Conservation (phyloP, 1,140 invertebrate species). For the Oreohelix idahoensis region DNA sequence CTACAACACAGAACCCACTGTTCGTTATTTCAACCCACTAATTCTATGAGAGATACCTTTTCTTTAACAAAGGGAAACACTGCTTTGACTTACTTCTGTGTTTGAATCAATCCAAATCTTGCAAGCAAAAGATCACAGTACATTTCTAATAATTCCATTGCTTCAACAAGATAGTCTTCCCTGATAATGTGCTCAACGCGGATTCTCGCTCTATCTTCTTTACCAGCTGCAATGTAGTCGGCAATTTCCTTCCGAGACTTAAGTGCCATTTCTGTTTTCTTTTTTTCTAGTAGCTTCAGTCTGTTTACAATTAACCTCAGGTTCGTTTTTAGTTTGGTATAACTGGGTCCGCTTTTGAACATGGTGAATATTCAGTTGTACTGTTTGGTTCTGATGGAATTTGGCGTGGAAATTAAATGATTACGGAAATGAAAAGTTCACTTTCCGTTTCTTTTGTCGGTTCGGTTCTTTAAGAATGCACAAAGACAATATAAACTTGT, state of each 20-base stretch:
- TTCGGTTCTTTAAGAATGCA: too few relatives aligned
- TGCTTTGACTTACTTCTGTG: constrained; percentile 86
- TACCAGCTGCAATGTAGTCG: constrained; percentile 87
- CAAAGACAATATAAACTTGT: too few relatives aligned
- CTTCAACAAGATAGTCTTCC: constrained; percentile 99
- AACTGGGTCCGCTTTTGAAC: constrained; percentile 67
- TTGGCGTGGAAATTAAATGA: too few relatives aligned
- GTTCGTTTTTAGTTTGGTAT: constrained; percentile 94
- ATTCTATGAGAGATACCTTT: too few relatives aligned
- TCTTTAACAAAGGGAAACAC: too few relatives aligned
- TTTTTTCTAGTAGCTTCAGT: constrained; percentile 96
- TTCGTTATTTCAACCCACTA: too few relatives aligned
- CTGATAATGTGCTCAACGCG: constrained; percentile 98
- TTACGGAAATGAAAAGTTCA: too few relatives aligned
- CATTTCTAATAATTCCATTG: constrained; percentile 99
- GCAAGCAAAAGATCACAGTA: constrained; percentile 98
- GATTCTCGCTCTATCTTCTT: constrained; percentile 93
- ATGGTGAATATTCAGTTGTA: constrained; percentile 41
- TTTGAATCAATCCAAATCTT: constrained; percentile 95
- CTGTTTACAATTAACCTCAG: constrained; percentile 91
- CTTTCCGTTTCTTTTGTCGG: too few relatives aligned
- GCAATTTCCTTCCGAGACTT: constrained; percentile 98
- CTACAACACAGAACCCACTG: too few relatives aligned
- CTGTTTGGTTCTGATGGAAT: too few relatives aligned
- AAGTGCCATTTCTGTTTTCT: constrained; percentile 96